Percentiles rank a stretch among this genome's conserved stretches.
Evolutionary conservation across 2,888 invertebrate genomes (phyloP).

Genomic region (Plebejus anna): DNA sequence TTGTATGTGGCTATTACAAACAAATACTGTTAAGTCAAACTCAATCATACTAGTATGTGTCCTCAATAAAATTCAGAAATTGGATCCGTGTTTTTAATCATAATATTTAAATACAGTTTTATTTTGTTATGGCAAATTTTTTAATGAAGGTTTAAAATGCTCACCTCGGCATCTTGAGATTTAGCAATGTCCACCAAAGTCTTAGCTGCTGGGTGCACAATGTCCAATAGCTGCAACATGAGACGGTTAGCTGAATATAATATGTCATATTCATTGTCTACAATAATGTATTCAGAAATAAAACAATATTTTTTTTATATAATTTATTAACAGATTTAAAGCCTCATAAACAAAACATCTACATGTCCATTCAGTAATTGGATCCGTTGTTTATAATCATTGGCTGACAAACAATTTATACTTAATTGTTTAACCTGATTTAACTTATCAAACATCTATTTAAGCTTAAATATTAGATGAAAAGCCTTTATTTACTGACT

Average conservation of each 20-base stretch:
- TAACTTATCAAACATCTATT: not conserved
- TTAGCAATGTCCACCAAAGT: conserved; percentile 99
- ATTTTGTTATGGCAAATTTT: not conserved
- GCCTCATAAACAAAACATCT: conserved; percentile 7
- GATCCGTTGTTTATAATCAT: conserved; percentile 60
- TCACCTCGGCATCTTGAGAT: conserved; percentile 98
- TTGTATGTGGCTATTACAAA: conserved; percentile 6
- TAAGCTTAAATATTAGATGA: not conserved
- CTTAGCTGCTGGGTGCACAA: conserved; percentile 98
- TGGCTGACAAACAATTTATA: conserved; percentile 60
- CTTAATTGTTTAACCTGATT: not conserved
- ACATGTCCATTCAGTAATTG: conserved; percentile 31
- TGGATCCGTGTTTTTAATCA: conserved; percentile 70
- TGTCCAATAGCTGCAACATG: conserved; percentile 86
- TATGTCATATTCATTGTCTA: not conserved
- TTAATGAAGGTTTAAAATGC: conserved; percentile 21
- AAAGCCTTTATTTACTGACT: no score
- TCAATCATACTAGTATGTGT: conserved; percentile 41
- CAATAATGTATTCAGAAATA: not conserved
- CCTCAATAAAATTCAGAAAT: conserved; percentile 56
- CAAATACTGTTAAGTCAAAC: not conserved
- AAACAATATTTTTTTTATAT: not conserved
- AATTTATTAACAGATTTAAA: not conserved
- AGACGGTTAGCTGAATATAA: not conserved
- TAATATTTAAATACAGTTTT: conserved; percentile 33